Evolutionary conservation across 2,113 vertebrate species (phyloP).

Genomic region (Microtus montanus): DNA sequence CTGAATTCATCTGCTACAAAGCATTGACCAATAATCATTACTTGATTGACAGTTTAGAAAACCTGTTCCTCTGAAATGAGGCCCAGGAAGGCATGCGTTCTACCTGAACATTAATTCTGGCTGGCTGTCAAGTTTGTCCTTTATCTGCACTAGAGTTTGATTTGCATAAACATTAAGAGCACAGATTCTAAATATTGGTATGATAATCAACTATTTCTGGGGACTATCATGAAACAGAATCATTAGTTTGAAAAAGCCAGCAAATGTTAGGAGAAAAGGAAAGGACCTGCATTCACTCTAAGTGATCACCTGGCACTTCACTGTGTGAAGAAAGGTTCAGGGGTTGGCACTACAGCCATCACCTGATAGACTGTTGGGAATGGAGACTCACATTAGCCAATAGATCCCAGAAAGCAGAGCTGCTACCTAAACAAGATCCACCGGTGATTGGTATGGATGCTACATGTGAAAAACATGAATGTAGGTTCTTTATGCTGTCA

Average conservation of each 20-base stretch:
- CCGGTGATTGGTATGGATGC: neutral
- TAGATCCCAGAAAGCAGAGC: neutral
- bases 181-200: neutral
- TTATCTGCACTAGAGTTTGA: neutral
- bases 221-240: neutral
- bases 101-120: neutral
- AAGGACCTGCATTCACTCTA: neutral
- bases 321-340: neutral
- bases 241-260: neutral
- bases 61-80: neutral
- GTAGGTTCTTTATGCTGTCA: neutral
- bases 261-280: neutral
- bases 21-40: neutral
- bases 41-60: neutral
- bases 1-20: conserved; percentile 7
- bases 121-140: neutral
- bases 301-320: neutral
- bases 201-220: neutral
- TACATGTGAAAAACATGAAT: neutral
- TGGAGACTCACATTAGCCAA: neutral
- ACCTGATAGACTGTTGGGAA: neutral
- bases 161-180: neutral
- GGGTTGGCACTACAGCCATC: neutral
- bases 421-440: neutral
- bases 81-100: neutral